Percentiles rank a stretch among this genome's conserved stretches.
Evolutionary conservation across 2,888 invertebrate genomes (phyloP).

Genomic region (Drosophila acutilabella): DNA sequence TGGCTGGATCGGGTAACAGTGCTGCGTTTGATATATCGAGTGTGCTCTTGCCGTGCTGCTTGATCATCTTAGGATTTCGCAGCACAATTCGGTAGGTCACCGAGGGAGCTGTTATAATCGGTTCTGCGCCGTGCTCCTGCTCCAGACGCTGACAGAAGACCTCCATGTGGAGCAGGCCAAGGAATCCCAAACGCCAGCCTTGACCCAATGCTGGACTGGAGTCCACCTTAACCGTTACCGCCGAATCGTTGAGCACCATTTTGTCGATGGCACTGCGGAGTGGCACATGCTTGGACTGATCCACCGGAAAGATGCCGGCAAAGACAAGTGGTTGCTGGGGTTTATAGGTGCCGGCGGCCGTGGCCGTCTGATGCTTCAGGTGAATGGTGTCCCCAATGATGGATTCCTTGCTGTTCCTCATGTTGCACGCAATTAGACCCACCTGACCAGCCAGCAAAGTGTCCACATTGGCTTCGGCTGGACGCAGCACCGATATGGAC

Average conservation of each 20-base stretch:
- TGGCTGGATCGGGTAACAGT: constrained; percentile 88
- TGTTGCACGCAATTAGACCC: constrained; percentile 93
- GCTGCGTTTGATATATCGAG: constrained; percentile 91
- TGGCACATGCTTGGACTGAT: constrained; percentile 92
- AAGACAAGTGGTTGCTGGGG: constrained; percentile 92
- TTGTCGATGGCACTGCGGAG: constrained; percentile 94
- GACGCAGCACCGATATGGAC: constrained; percentile 91
- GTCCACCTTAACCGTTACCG: constrained; percentile 92
- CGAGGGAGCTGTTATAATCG: constrained; percentile 93
- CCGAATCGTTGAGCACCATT: constrained; percentile 96
- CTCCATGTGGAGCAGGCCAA: constrained; percentile 94
- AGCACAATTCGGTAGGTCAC: constrained; percentile 93
- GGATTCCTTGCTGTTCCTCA: constrained; percentile 90
- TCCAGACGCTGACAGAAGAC: constrained; percentile 94
- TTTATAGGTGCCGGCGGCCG: constrained; percentile 87
- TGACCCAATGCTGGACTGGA: constrained; percentile 94
- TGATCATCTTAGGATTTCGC: constrained; percentile 90
- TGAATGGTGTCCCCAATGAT: constrained; percentile 92
- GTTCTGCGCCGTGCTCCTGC: constrained; percentile 93
- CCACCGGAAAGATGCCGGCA: constrained; percentile 94
- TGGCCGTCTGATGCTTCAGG: constrained; percentile 85
- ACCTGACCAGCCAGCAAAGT: constrained; percentile 95
- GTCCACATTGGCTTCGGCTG: constrained; percentile 89
- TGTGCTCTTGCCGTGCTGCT: constrained; percentile 88
- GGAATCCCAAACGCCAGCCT: constrained; percentile 95